A percentile compares a stretch with the other conserved stretches of the same genome.
Evolutionary conservation across 2,888 invertebrate genomes (phyloP).

Genomic region (Shargacucullia verbasci): DNA sequence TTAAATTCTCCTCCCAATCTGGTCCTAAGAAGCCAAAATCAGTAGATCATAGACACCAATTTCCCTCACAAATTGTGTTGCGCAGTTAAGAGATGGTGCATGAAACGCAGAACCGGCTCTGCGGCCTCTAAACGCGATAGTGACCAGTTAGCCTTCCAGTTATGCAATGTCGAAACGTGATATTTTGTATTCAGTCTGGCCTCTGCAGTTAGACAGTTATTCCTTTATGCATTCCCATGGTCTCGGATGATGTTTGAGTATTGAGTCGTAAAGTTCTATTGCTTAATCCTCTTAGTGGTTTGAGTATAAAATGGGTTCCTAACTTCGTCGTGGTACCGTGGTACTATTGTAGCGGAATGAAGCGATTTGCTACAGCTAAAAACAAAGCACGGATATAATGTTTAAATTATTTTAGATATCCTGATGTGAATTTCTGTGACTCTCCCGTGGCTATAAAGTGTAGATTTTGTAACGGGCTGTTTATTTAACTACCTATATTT

Average conservation of each 20-base stretch:
- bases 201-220: constrained; percentile 15
- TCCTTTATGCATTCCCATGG: constrained; percentile 13
- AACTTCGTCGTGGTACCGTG: neutral
- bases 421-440: no score
- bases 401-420: no score
- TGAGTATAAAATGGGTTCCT: constrained; percentile 1
- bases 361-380: neutral
- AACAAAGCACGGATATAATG: neutral
- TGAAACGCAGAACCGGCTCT: constrained; percentile 32
- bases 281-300: constrained; percentile 6
- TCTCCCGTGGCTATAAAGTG: no score
- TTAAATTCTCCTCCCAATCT: no score
- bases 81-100: constrained; percentile 33
- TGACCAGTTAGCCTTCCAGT: constrained; percentile 60
- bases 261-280: constrained; percentile 14
- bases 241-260: constrained; percentile 18
- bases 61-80: constrained; percentile 13
- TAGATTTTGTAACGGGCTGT: no score
- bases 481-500: no score
- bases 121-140: constrained; percentile 53
- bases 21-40: no score
- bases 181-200: constrained; percentile 20
- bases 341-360: neutral
- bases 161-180: constrained; percentile 50
- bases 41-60: constrained; percentile 8